phyloP scores from a whole-genome alignment of 2,888 invertebrate species.

The Amphiduros pacificus region DNA sequence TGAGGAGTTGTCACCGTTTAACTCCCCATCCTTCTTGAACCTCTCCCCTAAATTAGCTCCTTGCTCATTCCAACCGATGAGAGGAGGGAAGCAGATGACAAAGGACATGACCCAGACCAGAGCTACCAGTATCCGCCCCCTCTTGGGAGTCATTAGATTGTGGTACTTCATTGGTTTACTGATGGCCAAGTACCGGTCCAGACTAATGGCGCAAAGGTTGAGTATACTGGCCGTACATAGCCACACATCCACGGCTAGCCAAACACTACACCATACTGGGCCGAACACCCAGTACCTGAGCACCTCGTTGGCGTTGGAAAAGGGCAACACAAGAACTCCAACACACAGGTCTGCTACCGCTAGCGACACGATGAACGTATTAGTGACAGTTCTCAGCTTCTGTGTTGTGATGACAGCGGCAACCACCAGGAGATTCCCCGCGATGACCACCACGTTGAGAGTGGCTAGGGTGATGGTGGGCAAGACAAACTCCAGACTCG shows the following conservation, averaged over 20 bases:
- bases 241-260: constrained; percentile 98
- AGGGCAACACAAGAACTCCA: constrained; percentile 93
- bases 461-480: constrained; percentile 48
- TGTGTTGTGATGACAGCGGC: constrained; percentile 83
- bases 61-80: constrained; percentile 87
- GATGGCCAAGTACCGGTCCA: constrained; percentile 89
- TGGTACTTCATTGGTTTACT: constrained; percentile 95
- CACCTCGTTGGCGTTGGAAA: constrained; percentile 90
- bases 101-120: constrained; percentile 95
- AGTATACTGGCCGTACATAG: constrained; percentile 97
- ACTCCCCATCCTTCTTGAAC: no score
- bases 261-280: constrained; percentile 91
- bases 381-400: constrained; percentile 91
- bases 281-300: constrained; percentile 85
- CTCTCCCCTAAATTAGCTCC: no score
- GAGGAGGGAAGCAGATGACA: constrained; percentile 93
- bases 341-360: constrained; percentile 94
- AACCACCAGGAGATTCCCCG: constrained; percentile 91
- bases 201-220: constrained; percentile 91
- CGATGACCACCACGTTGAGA: constrained; percentile 85
- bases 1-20: no score
- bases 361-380: constrained; percentile 93
- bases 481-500: constrained; percentile 10
- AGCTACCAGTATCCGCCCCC: constrained; percentile 84
- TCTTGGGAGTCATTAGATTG: constrained; percentile 76